Percentiles rank a stretch among this genome's conserved stretches.
Conservation (phyloP, 2,113 vertebrate species). For the Lipophrys pholis region DNA sequence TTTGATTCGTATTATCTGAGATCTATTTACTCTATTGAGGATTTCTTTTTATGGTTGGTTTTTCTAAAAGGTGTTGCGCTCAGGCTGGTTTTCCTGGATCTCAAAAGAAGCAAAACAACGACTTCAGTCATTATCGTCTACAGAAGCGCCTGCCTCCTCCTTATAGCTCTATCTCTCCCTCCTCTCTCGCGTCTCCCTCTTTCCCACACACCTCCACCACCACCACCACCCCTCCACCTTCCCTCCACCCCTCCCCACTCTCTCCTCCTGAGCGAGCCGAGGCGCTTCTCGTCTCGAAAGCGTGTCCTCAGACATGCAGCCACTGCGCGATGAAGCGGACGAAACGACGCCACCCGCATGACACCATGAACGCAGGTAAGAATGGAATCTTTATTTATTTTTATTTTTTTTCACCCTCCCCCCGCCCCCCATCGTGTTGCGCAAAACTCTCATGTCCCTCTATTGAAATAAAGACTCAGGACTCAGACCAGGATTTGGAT, state of each 20-base stretch:
- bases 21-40: constrained; percentile 11
- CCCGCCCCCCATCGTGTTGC: background rate
- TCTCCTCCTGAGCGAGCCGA: constrained; percentile 32
- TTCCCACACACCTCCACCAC: no score
- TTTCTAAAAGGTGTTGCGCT: constrained; percentile 21
- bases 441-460: background rate
- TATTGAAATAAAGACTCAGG: background rate
- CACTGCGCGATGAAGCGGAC: constrained; percentile 75
- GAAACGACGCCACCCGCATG: constrained; percentile 65
- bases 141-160: constrained; percentile 46
- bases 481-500: background rate
- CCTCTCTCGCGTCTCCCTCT: no score
- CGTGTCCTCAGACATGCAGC: constrained; percentile 81
- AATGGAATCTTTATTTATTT: background rate
- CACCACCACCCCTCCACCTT: background rate
- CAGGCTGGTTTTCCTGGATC: background rate
- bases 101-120: constrained; percentile 44
- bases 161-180: constrained; percentile 1
- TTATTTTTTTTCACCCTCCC: background rate
- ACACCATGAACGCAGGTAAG: constrained; percentile 73
- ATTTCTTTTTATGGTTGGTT: background rate
- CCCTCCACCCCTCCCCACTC: constrained; percentile 15
- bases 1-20: background rate
- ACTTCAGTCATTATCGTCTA: constrained; percentile 36
- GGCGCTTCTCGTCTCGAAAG: constrained; percentile 66